Evolutionary conservation across 2,888 invertebrate species (phyloP).

Genomic region (Calliphora vomitoria): DNA sequence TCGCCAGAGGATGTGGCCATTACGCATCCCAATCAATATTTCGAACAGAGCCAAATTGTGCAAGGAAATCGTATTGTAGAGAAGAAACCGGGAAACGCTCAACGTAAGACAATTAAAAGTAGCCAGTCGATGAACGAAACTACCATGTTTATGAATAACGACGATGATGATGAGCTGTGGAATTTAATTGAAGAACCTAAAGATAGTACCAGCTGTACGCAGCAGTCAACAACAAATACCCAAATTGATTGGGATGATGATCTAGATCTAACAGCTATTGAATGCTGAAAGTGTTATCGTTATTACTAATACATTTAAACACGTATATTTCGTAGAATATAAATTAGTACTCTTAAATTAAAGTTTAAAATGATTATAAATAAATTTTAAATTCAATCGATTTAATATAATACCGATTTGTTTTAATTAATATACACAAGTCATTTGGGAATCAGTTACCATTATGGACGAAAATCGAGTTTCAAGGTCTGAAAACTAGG

Average conservation of each 20-base stretch:
- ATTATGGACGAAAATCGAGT: too few species aligned
- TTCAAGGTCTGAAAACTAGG: too few species aligned
- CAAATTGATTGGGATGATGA: constrained; percentile 82
- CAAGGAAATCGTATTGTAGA: constrained; percentile 81
- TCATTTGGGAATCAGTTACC: too few species aligned
- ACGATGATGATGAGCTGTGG: constrained; percentile 84
- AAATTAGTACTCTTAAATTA: neutral
- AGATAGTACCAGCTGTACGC: constrained; percentile 77
- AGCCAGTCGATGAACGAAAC: constrained; percentile 63
- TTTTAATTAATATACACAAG: too few species aligned
- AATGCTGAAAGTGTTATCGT: constrained; percentile 54
- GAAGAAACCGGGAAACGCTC: constrained; percentile 27
- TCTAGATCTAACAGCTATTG: constrained; percentile 81
- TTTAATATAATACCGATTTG: too few species aligned
- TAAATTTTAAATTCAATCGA: too few species aligned
- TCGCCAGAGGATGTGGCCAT: constrained; percentile 88
- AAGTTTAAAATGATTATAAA: neutral
- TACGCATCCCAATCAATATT: constrained; percentile 97
- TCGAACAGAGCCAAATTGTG: constrained; percentile 90
- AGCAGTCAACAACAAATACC: constrained; percentile 76
- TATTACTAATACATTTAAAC: neutral
- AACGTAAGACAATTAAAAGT: constrained; percentile 67
- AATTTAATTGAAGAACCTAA: constrained; percentile 82
- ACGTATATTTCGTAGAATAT: neutral
- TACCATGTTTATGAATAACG: constrained; percentile 77